Conservation (phyloP, 2,797 vertebrate species). For the Benthosema pterotum region DNA sequence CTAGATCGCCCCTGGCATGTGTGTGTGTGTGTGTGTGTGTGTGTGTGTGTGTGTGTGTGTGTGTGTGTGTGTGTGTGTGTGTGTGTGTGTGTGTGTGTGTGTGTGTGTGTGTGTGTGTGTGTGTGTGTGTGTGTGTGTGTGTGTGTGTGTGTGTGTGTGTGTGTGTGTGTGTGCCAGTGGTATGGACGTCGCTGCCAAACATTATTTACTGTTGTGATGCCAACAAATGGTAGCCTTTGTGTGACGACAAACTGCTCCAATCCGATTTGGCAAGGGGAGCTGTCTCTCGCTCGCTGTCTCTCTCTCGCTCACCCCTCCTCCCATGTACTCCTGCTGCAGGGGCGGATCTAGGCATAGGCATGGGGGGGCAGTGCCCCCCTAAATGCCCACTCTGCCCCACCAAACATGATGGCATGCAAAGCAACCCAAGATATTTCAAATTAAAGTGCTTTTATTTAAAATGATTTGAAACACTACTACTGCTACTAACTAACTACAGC, state of each 20-base stretch:
- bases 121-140: slow-evolving; percentile 5
- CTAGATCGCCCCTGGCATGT: no score
- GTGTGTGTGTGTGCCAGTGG: slow-evolving; percentile 49
- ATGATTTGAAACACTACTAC: no score
- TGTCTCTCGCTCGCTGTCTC: slow-evolving; percentile 16
- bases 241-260: slow-evolving; percentile 67
- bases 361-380: no score
- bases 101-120: slow-evolving; percentile 15
- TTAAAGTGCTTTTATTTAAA: no score
- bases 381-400: no score
- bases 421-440: no score
- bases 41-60: not conserved
- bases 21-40: not conserved
- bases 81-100: slow-evolving; percentile 18
- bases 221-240: slow-evolving; percentile 64
- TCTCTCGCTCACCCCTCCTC: not conserved
- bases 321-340: not conserved
- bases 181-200: slow-evolving; percentile 65
- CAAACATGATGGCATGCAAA: no score
- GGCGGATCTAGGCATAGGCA: no score
- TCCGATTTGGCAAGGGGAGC: slow-evolving; percentile 55
- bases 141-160: slow-evolving; percentile 39
- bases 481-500: no score
- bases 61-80: slow-evolving; percentile 7
- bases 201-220: slow-evolving; percentile 64